Base-by-base conservation (phyloP, 2,888 invertebrate genomes). In the Drosophila peninsularis region DNA sequence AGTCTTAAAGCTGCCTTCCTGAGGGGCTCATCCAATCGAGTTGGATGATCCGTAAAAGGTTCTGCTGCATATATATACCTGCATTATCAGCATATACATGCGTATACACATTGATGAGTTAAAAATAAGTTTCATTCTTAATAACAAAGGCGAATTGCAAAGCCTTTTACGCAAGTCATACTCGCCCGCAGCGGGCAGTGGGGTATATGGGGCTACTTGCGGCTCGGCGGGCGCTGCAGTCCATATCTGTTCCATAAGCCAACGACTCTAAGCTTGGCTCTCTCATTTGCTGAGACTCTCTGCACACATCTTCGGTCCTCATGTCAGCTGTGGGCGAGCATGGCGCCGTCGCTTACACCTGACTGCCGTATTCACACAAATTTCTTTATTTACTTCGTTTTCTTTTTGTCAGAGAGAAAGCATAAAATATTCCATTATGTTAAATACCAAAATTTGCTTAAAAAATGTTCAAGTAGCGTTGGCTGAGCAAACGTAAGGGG, bases 401-500 rank as follows among this genome's bases (percentile, higher is more conserved):
- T 21, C 5, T 42, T 13, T 30, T 47, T n/a, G 27, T 19, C 17
- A 9, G 11, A 11, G 17, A 47, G 17, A 17, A 14, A 37, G 39
- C 24, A 49, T 55, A 32, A 34, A 47, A 41, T 37, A 39, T 42
- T 36, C 53, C 53, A 61, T 71, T 61, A 56, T 64, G 58, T 44
- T 56, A 44, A 63, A 47, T 61, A 41, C 17, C 9, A 58, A 69
- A 69, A 58, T 42, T 52, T 47, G 36, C 45, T 50, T 56, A 42
- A 60, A 60, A 60, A 58, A 52, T 45, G 24, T 45, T 44, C 42
- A 44, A 62, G 45, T 30, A 19, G 11, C 27, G 27, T 52, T 47
- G 50, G 30, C 10, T 2, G n/a, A 41, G 56, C 52, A 69, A 41
- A 41, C 69, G 27, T 19, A 41, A 42, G 42, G 21, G 42, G 42